Percentiles rank a stretch among this genome's conserved stretches.
Evolutionary conservation across 2,113 vertebrate genomes (phyloP).

Genomic region (Pluvianellus socialis): DNA sequence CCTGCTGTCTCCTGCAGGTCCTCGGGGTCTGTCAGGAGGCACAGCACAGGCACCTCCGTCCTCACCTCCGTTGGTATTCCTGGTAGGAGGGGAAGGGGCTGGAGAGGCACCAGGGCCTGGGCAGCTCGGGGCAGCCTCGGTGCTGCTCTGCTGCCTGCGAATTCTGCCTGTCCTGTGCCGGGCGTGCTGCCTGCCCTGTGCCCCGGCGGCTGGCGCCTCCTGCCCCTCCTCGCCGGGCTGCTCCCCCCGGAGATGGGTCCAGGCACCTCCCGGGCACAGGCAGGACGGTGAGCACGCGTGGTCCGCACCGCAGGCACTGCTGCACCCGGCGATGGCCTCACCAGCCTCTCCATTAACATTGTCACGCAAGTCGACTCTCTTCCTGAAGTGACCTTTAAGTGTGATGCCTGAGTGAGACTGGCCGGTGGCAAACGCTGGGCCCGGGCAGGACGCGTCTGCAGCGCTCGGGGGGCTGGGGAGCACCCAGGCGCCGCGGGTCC

Average conservation of each 20-base stretch:
- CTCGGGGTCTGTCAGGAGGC: background rate
- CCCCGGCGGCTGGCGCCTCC: background rate
- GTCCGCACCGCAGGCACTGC: background rate
- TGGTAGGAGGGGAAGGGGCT: background rate
- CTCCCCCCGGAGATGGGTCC: rapidly evolving
- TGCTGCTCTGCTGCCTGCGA: background rate
- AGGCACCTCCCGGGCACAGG: background rate
- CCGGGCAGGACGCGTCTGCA: background rate
- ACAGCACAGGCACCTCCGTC: background rate
- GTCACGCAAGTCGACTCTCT: background rate
- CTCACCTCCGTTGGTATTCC: rapidly evolving
- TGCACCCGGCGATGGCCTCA: background rate
- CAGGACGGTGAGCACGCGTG: rapidly evolving
- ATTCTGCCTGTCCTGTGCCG: background rate
- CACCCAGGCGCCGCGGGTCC: rapidly evolving
- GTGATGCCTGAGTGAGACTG: background rate
- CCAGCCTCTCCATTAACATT: background rate
- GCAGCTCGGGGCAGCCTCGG: background rate
- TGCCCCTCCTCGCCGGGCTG: background rate
- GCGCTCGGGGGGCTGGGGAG: background rate
- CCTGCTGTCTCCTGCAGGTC: background rate
- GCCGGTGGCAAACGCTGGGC: background rate
- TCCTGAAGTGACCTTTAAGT: background rate
- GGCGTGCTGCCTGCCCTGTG: background rate
- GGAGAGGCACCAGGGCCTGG: background rate